phyloP scores from a whole-genome alignment of 2,888 invertebrate species.

The Lordiphosa andalusiaca region DNA sequence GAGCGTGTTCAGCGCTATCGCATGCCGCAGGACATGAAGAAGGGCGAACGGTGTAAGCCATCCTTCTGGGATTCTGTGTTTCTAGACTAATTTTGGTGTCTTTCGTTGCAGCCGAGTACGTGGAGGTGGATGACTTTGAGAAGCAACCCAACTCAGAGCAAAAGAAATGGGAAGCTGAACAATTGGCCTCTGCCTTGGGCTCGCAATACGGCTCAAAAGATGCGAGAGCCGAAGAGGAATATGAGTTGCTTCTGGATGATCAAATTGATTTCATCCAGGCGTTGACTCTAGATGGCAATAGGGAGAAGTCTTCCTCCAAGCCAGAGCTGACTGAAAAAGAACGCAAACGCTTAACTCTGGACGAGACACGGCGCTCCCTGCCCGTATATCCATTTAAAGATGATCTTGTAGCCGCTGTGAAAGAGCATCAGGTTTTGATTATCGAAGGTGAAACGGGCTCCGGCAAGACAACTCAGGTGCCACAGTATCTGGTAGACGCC shows the following conservation, averaged over 20 bases:
- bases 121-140: constrained; percentile 93
- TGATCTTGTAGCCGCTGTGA: constrained; percentile 94
- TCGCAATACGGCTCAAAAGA: constrained; percentile 97
- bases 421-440: constrained; percentile 92
- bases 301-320: constrained; percentile 78
- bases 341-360: constrained; percentile 89
- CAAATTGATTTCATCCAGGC: constrained; percentile 99
- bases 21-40: constrained; percentile 94
- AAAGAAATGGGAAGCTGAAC: constrained; percentile 98
- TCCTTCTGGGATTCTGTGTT: neutral
- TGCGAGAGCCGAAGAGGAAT: constrained; percentile 87
- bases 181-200: constrained; percentile 91
- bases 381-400: constrained; percentile 96
- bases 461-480: constrained; percentile 99
- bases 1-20: constrained; percentile 96
- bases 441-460: constrained; percentile 99
- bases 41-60: constrained; percentile 83
- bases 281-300: constrained; percentile 88
- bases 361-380: constrained; percentile 94
- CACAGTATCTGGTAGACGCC: constrained; percentile 97
- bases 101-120: constrained; percentile 83
- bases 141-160: constrained; percentile 91
- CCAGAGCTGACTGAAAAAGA: constrained; percentile 85
- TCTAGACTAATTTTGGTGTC: neutral
- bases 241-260: constrained; percentile 96